Base-by-base conservation (phyloP, 2,888 invertebrate species). In the Pilophorus perplexus region DNA sequence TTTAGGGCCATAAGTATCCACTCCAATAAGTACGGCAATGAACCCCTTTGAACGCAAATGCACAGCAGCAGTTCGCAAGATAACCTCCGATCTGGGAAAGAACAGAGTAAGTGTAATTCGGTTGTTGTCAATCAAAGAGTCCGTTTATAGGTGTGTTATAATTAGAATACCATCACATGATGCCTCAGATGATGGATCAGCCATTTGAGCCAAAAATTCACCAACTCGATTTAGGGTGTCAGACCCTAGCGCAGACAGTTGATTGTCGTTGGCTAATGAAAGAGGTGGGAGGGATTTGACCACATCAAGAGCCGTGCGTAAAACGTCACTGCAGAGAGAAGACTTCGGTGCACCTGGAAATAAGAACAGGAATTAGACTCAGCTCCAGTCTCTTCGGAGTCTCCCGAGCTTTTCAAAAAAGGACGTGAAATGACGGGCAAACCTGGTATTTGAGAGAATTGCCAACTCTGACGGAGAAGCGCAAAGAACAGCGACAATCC, bases 1-100 rank as follows among this genome's bases (percentile, higher is more conserved):
- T 78, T 77, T 50, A 84, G 76, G 10, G 84, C 83, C 79, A 84
- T 80, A 68, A 83, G 81, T 50, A 85, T 80, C 85, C 85, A 85
- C 72, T 84, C 83, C 48, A 85, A 75, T 20, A 85, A 74, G 74
- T 82, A 81, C 42, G 82, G 75, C 18, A 85, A 76, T 10, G 83
- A 82, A 16, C 84, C 84, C 70, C 84, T 74, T 76, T 85, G 85
- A 27, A 83, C 75, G 12, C 83, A 81, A 40, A 85, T 73, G 3
- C 80, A 79, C 42, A 85, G 74, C 70, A 84, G 76, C 57, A 85
- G 75, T 75, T 85, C 84, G 23, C 77, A 76, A 0, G 79, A 78
- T 23, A 79, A 72, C 14, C 77, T 71, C 71, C 78, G 78, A 6
- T 79, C 75, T 75, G 67, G 28, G 70, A 33, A 33, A n/a, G n/a